Evolutionary conservation across 2,888 invertebrate genomes (phyloP), one percentile per base, ranked within the genome.

Genomic region (Drosophila paramelanica): DNA sequence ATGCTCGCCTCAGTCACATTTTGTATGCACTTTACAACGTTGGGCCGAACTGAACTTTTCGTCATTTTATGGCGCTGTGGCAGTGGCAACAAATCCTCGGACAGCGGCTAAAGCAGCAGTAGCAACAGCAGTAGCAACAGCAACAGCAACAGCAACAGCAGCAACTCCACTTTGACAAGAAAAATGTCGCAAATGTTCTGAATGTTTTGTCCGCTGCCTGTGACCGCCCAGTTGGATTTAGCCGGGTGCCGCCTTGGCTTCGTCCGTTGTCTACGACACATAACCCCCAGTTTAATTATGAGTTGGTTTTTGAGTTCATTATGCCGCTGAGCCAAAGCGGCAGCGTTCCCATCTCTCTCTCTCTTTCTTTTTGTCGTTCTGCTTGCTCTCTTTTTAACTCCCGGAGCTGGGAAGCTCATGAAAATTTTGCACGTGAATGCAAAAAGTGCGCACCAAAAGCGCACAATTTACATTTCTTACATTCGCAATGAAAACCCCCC

Each of bases 281-380:
- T 86, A 88, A 83, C 87, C 89, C 89, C 89, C 89, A 79, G 87
- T 86, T 83, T 83, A 83, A 83, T 88, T 83, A 83, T 88, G 84
- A 83, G 78, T 83, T 88, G 82, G 86, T 86, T 83, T 73, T 70
- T 76, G 88, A 86, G 82, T 83, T 83, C 87, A 86, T 83, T 83
- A 83, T 68, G 87, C 68, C 66, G 79, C 77, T 75, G 76, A 79
- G 79, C 76, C 79, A 76, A 65, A 60, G 69, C 76, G 64, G 46
- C 75, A 64, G 68, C 73, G 56, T 59, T 61, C 62, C 49, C 47
- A n/a, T 25, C 10, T 39, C 51, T 41, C 3, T 20, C 14, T 0
- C 25, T 31, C 52, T n/a, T 1, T 31, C 52, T n/a, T 1, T 25
- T 33, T 59, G 51, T n/a, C 7, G 11, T 27, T 49, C 14, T 49